These are phyloP conservation scores for Melanargia galathea DNA, from an alignment of 2,888 invertebrate genomes.

Conservation along the genomic window DNA sequence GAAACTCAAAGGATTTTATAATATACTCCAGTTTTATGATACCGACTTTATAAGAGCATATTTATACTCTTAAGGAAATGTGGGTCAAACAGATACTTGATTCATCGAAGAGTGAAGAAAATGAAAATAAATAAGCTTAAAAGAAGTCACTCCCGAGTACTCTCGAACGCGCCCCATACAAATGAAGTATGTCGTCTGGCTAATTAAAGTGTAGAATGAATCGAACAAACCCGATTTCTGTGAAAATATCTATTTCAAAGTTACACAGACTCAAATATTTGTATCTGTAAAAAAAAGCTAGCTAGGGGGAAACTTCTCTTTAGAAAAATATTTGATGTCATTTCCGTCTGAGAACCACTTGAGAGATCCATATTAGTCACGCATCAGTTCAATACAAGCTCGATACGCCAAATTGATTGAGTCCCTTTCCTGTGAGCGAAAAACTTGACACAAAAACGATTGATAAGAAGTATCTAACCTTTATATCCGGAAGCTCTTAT, in stretches of 20 bases:
- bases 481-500: background rate
- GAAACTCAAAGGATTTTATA: background rate
- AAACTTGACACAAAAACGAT: constrained; percentile 7
- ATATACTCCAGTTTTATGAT: constrained; percentile 1
- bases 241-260: too few relatives aligned
- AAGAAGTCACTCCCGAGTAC: too few relatives aligned
- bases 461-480: background rate
- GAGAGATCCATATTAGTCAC: constrained; percentile 10
- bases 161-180: too few relatives aligned
- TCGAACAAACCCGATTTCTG: too few relatives aligned
- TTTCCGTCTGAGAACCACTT: constrained; percentile 13
- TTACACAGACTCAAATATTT: too few relatives aligned
- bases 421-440: constrained; percentile 5
- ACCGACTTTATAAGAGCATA: background rate
- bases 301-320: too few relatives aligned
- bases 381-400: constrained; percentile 13
- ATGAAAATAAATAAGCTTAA: constrained; percentile 10
- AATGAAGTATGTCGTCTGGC: too few relatives aligned
- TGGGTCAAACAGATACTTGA: background rate
- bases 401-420: constrained; percentile 18
- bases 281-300: too few relatives aligned
- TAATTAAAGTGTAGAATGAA: too few relatives aligned
- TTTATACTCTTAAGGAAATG: background rate
- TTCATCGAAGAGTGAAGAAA: constrained; percentile 7
- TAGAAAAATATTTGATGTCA: constrained; percentile 14